Conservation (phyloP, 92 coral and sea anemone species). For the Scolanthus callimorphus region DNA sequence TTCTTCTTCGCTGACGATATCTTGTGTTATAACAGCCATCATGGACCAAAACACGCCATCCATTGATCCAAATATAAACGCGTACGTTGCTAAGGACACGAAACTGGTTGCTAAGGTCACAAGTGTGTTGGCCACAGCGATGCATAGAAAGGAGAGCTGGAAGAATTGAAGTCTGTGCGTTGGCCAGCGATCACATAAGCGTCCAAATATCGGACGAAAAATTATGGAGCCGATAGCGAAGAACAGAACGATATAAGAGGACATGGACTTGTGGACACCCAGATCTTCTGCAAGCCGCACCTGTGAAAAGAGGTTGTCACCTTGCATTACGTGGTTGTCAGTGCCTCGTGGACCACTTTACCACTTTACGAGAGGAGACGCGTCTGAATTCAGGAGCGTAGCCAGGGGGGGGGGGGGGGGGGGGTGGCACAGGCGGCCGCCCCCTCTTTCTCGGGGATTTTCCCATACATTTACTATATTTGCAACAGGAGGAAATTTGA, state of each 20-base stretch:
- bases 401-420: too few relatives aligned
- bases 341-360: too few relatives aligned
- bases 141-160: constrained; percentile 1
- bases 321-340: too few relatives aligned
- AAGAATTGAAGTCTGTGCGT: constrained; percentile 6
- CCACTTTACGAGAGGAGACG: too few relatives aligned
- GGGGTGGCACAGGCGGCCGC: too few relatives aligned
- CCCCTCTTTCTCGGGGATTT: too few relatives aligned
- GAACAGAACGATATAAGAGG: constrained; percentile 19
- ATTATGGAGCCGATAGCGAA: constrained; percentile 19
- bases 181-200: constrained; percentile 7
- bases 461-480: too few relatives aligned
- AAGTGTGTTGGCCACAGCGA: constrained; percentile 13
- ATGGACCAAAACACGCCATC: constrained; percentile 21
- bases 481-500: too few relatives aligned
- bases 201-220: constrained; percentile 26
- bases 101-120: constrained; percentile 24
- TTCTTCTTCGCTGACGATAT: constrained; percentile 12
- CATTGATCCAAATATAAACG: constrained; percentile 30
- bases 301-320: constrained; percentile 6
- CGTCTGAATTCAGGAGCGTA: too few relatives aligned
- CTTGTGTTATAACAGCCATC: constrained; percentile 16
- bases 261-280: constrained; percentile 4
- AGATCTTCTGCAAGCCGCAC: constrained; percentile 32
- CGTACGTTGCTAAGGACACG: constrained; percentile 19